Evolutionary conservation across 2,797 vertebrate genomes (phyloP), one percentile per base, ranked within the genome.

Genomic region (Antennarius maculatus): DNA sequence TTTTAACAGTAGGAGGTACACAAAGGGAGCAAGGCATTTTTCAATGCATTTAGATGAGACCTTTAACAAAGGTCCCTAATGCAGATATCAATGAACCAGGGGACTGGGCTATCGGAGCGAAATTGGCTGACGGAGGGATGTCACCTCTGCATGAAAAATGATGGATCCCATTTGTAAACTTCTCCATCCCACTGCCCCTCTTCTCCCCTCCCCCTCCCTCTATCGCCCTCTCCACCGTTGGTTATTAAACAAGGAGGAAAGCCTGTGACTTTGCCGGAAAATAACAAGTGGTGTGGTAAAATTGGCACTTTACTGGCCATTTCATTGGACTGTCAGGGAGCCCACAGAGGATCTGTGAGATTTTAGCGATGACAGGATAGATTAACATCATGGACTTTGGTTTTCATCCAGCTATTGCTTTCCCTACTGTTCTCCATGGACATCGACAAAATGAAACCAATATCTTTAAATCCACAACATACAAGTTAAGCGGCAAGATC

Each of bases 1-100:
- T 71, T 60, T 71, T 58, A 87, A 80, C 84, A 83, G 85, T 80
- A 75, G 85, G 87, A 87, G 79, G 76, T 84, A 81, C 84, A 85
- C 83, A 84, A 86, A 79, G 81, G 87, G 90, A 91, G 89, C 66
- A 86, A 78, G 82, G 85, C 83, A 76, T 90, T 93, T 94, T 94
- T 93, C 94, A 93, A 94, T 94, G 94, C 92, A 94, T 94, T 94
- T 94, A 93, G 92, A 94, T 94, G 92, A 94, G 94, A 93, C 93
- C 92, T 93, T 93, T 92, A 93, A 93, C 92, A 94, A 92, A 93
- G 92, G 92, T 93, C 92, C 88, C 92, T 92, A 93, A 94, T 93
- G 89, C 90, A 94, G 92, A 93, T 92, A 94, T 94, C 91, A 94
- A 92, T 94, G 93, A 93, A 93, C 86, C 92, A 92, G 74, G 88